phyloP scores from a whole-genome alignment of 37 sponge, comb jelly and placozoan species.

The Dysidea cf. avara region DNA sequence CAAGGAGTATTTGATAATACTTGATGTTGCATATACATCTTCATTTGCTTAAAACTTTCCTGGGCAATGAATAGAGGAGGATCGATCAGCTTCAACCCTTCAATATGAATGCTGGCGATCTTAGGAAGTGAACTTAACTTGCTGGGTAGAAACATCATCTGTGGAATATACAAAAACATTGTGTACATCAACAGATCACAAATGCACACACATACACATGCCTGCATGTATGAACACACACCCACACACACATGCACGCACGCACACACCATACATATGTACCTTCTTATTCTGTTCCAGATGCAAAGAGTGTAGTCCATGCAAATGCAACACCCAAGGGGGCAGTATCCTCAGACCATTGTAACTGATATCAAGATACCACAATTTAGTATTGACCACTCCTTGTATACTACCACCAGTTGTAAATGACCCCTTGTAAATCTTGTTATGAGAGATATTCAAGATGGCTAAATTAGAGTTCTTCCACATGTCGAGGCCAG shows the following conservation, averaged over 20 bases:
- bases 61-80: constrained; percentile 43
- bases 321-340: constrained; percentile 15
- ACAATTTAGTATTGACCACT: constrained; percentile 13
- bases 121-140: constrained; percentile 31
- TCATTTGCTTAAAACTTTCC: constrained; percentile 21
- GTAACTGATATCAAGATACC: constrained; percentile 60
- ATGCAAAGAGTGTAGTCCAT: constrained; percentile 30
- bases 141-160: constrained; percentile 22
- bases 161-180: not conserved
- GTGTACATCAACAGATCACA: not conserved
- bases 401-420: not conserved
- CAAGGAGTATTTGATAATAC: constrained; percentile 3
- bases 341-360: constrained; percentile 41
- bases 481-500: constrained; percentile 18
- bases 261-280: not conserved
- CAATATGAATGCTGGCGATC: constrained; percentile 26
- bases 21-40: constrained; percentile 35
- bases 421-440: not conserved
- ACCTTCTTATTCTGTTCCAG: constrained; percentile 44
- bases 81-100: constrained; percentile 30
- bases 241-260: not conserved
- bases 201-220: not conserved
- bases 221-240: not conserved
- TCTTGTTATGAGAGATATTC: not conserved
- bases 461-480: constrained; percentile 4